Conservation (phyloP, 92 coral and sea anemone species). For the Palythoa grandis region DNA sequence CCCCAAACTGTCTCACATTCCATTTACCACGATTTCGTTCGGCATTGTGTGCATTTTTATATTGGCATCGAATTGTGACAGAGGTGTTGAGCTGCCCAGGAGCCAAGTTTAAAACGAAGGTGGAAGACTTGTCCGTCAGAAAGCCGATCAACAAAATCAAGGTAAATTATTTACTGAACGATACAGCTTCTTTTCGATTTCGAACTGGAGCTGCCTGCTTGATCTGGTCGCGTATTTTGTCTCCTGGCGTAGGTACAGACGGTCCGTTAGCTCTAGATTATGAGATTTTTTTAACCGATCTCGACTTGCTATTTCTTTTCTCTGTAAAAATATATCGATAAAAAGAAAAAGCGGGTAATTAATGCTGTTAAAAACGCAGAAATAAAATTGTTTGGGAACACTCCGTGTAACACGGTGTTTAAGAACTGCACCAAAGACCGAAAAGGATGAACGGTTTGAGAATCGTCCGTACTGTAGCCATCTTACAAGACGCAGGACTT, state of each 20-base stretch:
- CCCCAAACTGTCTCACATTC: not conserved
- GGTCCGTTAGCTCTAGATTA: not conserved
- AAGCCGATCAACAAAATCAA: not conserved
- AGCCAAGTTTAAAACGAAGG: not conserved
- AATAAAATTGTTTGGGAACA: not conserved
- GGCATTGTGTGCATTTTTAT: not conserved
- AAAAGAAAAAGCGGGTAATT: not conserved
- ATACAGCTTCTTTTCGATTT: not conserved
- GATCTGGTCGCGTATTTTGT: not conserved
- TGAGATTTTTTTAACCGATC: not conserved
- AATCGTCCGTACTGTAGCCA: not conserved
- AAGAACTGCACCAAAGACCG: not conserved
- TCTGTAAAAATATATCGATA: not conserved
- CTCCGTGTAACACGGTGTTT: not conserved
- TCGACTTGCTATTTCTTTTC: not conserved
- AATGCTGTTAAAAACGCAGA: not conserved
- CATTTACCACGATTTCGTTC: not conserved
- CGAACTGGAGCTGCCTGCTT: not conserved
- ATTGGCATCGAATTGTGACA: not conserved
- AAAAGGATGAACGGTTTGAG: not conserved
- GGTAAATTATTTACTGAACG: not conserved
- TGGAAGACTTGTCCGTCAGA: not conserved
- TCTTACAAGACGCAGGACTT: too few relatives aligned
- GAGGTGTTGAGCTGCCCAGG: not conserved
- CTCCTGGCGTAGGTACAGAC: not conserved